A percentile compares a stretch with the other conserved stretches of the same genome.
Evolutionary conservation across 2,113 vertebrate species (phyloP).

Genomic region (Burhinus oedicnemus): DNA sequence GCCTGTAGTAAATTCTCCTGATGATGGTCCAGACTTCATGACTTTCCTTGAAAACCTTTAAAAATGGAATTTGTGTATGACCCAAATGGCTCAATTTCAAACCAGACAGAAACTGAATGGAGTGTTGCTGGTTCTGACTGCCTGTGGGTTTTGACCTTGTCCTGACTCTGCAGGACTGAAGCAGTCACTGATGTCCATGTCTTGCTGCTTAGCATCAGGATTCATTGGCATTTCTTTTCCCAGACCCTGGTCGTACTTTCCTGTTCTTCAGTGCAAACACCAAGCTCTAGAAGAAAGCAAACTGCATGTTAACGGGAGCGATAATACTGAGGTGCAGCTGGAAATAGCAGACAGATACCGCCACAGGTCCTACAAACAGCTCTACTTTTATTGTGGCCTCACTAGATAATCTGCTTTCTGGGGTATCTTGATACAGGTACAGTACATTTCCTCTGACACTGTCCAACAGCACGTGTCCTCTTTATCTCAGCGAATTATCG

Average conservation of each 20-base stretch:
- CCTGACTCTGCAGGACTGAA: not conserved
- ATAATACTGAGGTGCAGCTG: not conserved
- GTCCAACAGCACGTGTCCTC: not conserved
- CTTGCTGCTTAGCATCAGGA: not conserved
- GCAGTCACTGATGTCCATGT: accelerated
- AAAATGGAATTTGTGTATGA: not conserved
- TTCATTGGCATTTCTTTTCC: accelerated
- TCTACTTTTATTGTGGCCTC: not conserved
- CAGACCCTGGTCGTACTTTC: not conserved
- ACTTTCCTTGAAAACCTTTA: not conserved
- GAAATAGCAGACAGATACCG: not conserved
- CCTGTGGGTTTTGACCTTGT: accelerated
- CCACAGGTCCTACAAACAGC: not conserved
- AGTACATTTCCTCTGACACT: not conserved
- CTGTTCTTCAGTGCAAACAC: not conserved
- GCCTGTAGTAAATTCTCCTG: not conserved
- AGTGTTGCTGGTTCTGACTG: not conserved
- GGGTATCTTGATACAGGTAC: not conserved
- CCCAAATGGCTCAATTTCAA: not conserved
- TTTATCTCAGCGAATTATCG: not conserved
- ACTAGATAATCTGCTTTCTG: not conserved
- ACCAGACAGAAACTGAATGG: not conserved
- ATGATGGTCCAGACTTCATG: not conserved
- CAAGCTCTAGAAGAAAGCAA: not conserved
- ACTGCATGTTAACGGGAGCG: accelerated